Conservation (phyloP, 1,140 invertebrate genomes). For the Bombus polaris region DNA sequence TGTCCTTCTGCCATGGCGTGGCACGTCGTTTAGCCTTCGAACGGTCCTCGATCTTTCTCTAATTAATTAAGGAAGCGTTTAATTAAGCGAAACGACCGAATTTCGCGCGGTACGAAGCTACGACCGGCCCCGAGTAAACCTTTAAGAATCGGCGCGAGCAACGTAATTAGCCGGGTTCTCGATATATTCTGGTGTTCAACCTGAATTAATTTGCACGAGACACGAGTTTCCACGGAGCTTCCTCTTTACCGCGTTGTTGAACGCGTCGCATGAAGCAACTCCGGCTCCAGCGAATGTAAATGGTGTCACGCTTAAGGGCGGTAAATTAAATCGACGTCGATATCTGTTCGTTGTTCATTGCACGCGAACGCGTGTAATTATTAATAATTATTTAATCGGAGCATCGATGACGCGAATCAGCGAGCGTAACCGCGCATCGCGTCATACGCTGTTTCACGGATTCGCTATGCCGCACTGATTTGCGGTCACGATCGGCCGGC, state of each 20-base stretch:
- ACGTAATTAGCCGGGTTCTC: neutral
- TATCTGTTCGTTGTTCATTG: neutral
- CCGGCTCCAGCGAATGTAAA: too few species aligned
- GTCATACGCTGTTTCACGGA: neutral
- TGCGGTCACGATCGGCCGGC: neutral
- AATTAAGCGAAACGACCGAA: slow-evolving; percentile 68
- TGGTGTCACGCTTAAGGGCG: too few species aligned
- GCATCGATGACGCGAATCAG: neutral
- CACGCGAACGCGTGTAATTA: slow-evolving; percentile 16
- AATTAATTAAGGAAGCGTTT: slow-evolving; percentile 68
- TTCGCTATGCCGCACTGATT: slow-evolving; percentile 6
- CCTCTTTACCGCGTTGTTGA: neutral
- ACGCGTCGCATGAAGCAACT: neutral
- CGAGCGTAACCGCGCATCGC: neutral
- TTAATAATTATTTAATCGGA: slow-evolving; percentile 47
- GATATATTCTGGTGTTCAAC: neutral
- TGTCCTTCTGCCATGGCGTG: neutral
- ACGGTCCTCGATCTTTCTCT: slow-evolving; percentile 54
- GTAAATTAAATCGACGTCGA: slow-evolving; percentile 13
- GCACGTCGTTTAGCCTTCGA: slow-evolving; percentile 22
- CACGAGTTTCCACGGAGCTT: too few species aligned
- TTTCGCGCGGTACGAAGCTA: slow-evolving; percentile 29
- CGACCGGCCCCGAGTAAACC: neutral
- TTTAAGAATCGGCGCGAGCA: slow-evolving; percentile 20
- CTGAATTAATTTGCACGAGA: neutral